Conservation (phyloP, 2,888 invertebrate species). For the Callosobruchus maculatus region DNA sequence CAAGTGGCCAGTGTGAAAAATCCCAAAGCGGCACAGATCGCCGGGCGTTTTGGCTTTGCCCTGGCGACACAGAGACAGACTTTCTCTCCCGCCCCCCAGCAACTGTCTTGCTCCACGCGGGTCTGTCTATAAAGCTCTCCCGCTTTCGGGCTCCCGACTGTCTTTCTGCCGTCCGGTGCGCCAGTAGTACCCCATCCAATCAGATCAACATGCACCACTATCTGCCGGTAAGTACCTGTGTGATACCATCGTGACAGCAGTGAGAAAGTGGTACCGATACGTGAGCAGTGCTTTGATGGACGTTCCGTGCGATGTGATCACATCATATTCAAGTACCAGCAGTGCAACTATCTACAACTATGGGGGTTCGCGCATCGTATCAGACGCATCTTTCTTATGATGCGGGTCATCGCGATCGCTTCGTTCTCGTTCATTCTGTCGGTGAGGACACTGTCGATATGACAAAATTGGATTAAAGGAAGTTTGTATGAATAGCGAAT, state of each 20-base stretch:
- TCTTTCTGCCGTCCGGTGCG: background rate
- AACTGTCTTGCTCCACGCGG: background rate
- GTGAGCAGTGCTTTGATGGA: too few relatives aligned
- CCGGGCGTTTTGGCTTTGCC: background rate
- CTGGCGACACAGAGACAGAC: background rate
- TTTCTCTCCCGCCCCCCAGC: background rate
- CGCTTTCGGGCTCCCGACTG: background rate
- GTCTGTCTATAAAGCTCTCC: background rate
- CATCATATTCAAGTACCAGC: too few relatives aligned
- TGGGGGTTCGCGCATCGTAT: too few relatives aligned
- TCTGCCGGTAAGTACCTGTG: background rate
- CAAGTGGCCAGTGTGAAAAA: background rate
- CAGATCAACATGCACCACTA: background rate
- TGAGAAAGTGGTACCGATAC: background rate
- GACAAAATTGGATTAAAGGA: too few relatives aligned
- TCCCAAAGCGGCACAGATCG: background rate
- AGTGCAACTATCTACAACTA: too few relatives aligned
- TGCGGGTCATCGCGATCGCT: too few relatives aligned
- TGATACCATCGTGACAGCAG: background rate
- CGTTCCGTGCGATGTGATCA: too few relatives aligned
- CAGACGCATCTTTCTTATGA: too few relatives aligned
- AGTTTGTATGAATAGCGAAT: too few relatives aligned
- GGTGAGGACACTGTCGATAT: too few relatives aligned
- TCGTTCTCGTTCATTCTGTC: too few relatives aligned
- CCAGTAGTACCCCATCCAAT: background rate